These are phyloP conservation scores for Pithys albifrons DNA, from an alignment of 2,113 vertebrate species.

Conservation along the genomic window DNA sequence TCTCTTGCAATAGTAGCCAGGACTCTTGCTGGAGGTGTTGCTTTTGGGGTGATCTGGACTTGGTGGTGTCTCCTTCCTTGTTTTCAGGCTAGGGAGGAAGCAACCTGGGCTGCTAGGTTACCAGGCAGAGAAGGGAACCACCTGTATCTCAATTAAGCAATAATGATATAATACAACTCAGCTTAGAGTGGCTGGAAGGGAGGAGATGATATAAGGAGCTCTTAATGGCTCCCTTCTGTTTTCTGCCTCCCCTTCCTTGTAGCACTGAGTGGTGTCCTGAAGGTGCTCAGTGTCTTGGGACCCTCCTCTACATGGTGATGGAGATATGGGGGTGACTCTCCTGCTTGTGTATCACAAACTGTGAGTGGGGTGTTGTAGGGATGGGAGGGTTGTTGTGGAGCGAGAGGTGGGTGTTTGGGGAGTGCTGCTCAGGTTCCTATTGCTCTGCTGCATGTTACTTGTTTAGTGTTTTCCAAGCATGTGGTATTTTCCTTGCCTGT, in stretches of 20 bases:
- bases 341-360: neutral
- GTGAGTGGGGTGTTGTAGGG: neutral
- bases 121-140: neutral
- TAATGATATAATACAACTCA: neutral
- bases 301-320: fast-evolving
- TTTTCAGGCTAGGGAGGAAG: neutral
- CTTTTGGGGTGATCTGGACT: neutral
- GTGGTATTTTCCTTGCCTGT: neutral
- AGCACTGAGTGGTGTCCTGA: neutral
- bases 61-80: neutral
- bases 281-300: fast-evolving
- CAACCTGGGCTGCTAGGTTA: neutral
- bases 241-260: neutral
- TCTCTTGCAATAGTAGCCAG: neutral
- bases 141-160: neutral
- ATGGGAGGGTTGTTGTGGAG: fast-evolving
- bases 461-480: neutral
- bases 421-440: neutral
- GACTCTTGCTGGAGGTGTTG: neutral
- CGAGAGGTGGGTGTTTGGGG: neutral
- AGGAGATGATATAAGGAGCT: neutral
- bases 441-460: neutral
- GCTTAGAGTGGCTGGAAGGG: neutral
- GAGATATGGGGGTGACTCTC: neutral
- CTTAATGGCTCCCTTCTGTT: fast-evolving